Conservation (phyloP, 2,888 invertebrate species). For the Dexiosoma caninum region DNA sequence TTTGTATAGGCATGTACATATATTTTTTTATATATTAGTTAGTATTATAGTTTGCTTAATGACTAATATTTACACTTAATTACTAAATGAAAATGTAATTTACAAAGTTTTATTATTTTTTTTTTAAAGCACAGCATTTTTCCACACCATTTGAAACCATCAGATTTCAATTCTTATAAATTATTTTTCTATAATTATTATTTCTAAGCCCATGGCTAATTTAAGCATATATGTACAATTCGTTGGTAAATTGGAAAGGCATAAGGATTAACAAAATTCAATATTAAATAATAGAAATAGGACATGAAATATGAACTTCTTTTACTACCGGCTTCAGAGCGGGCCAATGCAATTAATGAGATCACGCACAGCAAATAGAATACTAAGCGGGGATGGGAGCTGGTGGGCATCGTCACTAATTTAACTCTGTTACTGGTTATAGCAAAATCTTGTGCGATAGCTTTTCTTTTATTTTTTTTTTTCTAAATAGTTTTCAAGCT, state of each 20-base stretch:
- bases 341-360: constrained; percentile 72
- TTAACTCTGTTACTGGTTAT: not conserved
- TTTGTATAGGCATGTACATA: not conserved
- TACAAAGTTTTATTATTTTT: not conserved
- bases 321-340: constrained; percentile 74
- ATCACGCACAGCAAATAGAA: constrained; percentile 73
- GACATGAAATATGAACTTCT: constrained; percentile 69
- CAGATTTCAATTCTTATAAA: not conserved
- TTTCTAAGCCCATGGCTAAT: constrained; percentile 49
- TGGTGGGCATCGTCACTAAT: constrained; percentile 64
- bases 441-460: no score
- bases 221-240: constrained; percentile 71
- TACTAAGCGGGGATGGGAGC: constrained; percentile 71
- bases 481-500: constrained; percentile 27
- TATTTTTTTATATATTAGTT: not conserved
- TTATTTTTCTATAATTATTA: not conserved
- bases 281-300: constrained; percentile 73
- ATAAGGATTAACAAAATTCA: constrained; percentile 74
- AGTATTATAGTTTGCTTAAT: not conserved
- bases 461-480: constrained; percentile 62
- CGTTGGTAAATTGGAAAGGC: constrained; percentile 74
- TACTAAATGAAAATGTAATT: not conserved
- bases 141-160: not conserved
- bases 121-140: constrained; percentile 28
- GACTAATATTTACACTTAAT: constrained; percentile 37